phyloP scores from a whole-genome alignment of 2,888 invertebrate species.

The Xestoiulus laeticollis region DNA sequence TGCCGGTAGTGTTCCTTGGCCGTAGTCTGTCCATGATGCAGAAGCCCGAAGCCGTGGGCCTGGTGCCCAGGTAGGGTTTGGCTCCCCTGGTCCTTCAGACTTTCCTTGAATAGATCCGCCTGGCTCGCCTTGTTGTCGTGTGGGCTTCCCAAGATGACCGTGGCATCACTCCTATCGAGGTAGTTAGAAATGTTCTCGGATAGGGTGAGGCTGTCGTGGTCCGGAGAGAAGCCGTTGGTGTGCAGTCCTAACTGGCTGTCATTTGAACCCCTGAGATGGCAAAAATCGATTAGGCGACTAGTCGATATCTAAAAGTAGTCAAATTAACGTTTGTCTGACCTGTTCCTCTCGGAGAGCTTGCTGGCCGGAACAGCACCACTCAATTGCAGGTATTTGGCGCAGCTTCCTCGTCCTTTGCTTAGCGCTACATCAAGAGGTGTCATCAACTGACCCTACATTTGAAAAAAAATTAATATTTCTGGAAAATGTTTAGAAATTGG shows the following conservation, averaged over 20 bases:
- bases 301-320: too few relatives aligned
- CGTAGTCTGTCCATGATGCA: constrained; percentile 48
- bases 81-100: constrained; percentile 44
- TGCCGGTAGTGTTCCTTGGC: constrained; percentile 36
- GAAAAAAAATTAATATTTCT: constrained; percentile 55
- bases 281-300: too few relatives aligned
- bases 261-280: not conserved
- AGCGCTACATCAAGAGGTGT: constrained; percentile 93
- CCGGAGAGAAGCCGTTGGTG: constrained; percentile 38
- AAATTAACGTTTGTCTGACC: not conserved
- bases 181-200: constrained; percentile 56
- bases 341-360: constrained; percentile 67
- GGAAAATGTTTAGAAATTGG: too few relatives aligned
- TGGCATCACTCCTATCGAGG: constrained; percentile 37
- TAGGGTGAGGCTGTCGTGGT: constrained; percentile 58
- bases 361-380: constrained; percentile 86
- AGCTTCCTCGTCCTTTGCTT: constrained; percentile 84
- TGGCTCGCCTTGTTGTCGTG: constrained; percentile 52
- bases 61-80: constrained; percentile 42
- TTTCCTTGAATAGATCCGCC: constrained; percentile 35
- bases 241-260: constrained; percentile 43
- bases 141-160: constrained; percentile 22
- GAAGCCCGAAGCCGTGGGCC: not conserved
- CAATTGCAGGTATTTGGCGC: constrained; percentile 90
- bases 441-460: constrained; percentile 75